phyloP scores from a whole-genome alignment of 2,797 vertebrate species.

The Orientallactaga sibirica region DNA sequence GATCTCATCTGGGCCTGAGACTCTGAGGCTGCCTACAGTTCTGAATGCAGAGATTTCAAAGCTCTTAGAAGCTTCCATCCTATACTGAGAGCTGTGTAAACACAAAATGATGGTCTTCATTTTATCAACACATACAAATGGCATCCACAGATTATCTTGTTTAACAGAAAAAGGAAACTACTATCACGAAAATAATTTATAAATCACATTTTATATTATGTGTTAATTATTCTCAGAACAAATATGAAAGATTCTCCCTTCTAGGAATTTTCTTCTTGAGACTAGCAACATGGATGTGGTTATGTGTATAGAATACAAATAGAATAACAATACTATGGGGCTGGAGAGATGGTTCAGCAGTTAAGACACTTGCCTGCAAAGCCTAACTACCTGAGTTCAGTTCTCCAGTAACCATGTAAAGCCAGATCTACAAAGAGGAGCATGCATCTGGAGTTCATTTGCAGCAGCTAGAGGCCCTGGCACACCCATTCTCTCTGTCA shows the following conservation, averaged over 20 bases:
- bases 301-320: neutral
- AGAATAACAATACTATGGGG: conserved; percentile 3
- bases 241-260: neutral
- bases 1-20: conserved; percentile 18
- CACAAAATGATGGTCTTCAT: neutral
- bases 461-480: no score
- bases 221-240: conserved; percentile 41
- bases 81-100: neutral
- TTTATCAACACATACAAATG: neutral
- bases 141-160: neutral
- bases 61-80: neutral
- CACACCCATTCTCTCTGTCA: no score
- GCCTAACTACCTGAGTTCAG: no score
- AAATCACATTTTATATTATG: neutral
- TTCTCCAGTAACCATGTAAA: no score
- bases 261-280: neutral
- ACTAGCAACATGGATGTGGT: neutral
- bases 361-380: no score
- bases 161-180: conserved; percentile 41
- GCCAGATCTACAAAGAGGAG: no score
- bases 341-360: no score
- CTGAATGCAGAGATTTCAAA: conserved; percentile 46
- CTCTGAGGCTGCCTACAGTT: neutral
- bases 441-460: no score
- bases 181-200: neutral